Evolutionary conservation across 2,797 vertebrate genomes (phyloP), one percentile per base, ranked within the genome.

Genomic region (Threskiornis aethiopicus): DNA sequence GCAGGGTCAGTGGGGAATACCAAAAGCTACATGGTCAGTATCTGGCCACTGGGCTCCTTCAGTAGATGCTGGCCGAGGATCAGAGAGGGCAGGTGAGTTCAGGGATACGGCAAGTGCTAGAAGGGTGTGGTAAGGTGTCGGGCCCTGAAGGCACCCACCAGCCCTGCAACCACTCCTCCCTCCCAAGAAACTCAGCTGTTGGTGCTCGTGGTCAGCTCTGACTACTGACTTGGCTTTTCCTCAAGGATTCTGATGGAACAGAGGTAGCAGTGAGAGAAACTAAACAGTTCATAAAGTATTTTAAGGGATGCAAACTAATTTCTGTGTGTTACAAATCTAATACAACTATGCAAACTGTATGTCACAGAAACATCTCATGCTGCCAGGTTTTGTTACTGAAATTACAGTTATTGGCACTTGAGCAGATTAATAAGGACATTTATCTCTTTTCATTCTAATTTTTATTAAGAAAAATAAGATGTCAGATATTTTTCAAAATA

Each of bases 381-480:
- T 75, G 69, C 57, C 72, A 59, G 16, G 1, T 89, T 91, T 91
- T 87, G 37, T 55, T 70, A 78, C 21, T 51, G 49, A 83, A 88
- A 67, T 67, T 70, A 75, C 24, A 49, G 44, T 71, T 78, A 20
- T 21, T 82, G 58, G 35, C 39, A 55, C 19, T 51, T 76, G 35
- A 76, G 57, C 28, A 76, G 87, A 88, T 70, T 72, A 90, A 80
- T 71, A 75, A 84, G 20, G 46, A 80, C 54, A 42, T 57, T 84
- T 90, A 41, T 91, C 7, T 52, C 44, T 67, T 86, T 82, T 62
- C 13, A 44, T 42, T 78, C 11, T 79, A 33, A 33, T 66, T 88
- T 83, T 87, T 84, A 73, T 78, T 70, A 52, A 16, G 69, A 75
- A 94, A 94, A 93, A 82, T 83, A 80, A 62, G 17, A 82, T 65